Percentiles rank a stretch among this genome's conserved stretches.
These are phyloP conservation scores for Ataeniobius toweri DNA, from an alignment of 2,797 vertebrate species.

Conservation along the genomic window DNA sequence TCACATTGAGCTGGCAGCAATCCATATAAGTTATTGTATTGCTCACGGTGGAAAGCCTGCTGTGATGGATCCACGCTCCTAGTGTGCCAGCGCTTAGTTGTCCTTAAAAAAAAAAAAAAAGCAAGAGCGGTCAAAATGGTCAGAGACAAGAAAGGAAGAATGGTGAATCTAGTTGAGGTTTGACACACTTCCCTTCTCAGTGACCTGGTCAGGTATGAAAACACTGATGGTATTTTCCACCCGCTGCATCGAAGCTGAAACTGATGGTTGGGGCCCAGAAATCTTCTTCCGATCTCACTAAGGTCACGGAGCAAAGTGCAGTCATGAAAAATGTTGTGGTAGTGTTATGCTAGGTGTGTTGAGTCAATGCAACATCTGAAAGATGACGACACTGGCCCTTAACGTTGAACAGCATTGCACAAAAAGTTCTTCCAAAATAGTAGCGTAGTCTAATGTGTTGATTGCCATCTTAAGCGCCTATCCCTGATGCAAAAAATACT, in stretches of 20 bases:
- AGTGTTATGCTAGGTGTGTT: neutral
- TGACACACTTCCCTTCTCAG: neutral
- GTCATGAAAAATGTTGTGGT: neutral
- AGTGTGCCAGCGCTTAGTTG: too few species aligned
- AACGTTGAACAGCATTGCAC: neutral
- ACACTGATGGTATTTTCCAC: neutral
- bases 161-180: neutral
- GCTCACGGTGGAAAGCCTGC: neutral
- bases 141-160: neutral
- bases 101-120: too few species aligned
- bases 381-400: neutral
- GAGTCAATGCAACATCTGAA: neutral
- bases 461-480: too few species aligned
- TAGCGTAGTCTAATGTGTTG: too few species aligned
- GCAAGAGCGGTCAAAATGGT: neutral
- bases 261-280: neutral
- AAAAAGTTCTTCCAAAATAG: neutral
- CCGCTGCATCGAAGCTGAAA: neutral
- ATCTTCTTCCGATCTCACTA: neutral
- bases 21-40: neutral
- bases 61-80: too few species aligned
- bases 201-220: too few species aligned
- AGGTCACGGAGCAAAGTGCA: neutral
- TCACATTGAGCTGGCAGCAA: neutral
- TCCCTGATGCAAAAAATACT: neutral